Conservation (phyloP, 64 coral and sea anemone species). For the Montipora cactus region DNA sequence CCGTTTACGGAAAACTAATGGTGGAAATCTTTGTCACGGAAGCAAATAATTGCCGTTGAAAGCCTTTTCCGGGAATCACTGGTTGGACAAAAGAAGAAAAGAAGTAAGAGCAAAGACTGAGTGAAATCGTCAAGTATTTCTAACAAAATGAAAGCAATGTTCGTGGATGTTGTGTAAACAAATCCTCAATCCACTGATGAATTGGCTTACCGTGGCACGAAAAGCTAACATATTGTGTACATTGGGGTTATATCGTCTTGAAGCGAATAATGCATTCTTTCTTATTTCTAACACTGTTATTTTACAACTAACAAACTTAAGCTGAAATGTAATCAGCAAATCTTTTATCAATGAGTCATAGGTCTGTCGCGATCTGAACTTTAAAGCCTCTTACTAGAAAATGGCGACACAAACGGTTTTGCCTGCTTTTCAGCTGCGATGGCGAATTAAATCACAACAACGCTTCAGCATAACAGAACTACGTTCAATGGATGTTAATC, state of each 20-base stretch:
- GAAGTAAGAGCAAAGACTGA: too few relatives aligned
- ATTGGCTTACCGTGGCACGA: neutral
- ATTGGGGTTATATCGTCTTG: neutral
- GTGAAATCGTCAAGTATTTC: too few relatives aligned
- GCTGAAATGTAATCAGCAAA: neutral
- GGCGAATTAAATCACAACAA: neutral
- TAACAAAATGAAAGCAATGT: too few relatives aligned
- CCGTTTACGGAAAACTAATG: neutral
- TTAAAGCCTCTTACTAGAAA: conserved; percentile 11
- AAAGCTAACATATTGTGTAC: conserved; percentile 53
- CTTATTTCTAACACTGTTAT: neutral
- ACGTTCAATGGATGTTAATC: neutral
- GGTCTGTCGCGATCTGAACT: too few relatives aligned
- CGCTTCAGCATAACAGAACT: neutral
- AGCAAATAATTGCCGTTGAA: conserved; percentile 5
- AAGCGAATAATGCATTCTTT: neutral
- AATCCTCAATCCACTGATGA: neutral
- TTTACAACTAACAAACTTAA: neutral
- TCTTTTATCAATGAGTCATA: neutral
- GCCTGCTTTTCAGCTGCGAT: neutral
- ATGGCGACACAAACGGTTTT: neutral
- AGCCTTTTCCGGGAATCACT: neutral
- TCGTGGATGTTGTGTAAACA: conserved; percentile 29
- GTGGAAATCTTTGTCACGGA: neutral
- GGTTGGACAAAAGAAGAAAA: neutral